phyloP scores from a whole-genome alignment of 2,888 invertebrate genomes.

The Ennomos fuscantarius region DNA sequence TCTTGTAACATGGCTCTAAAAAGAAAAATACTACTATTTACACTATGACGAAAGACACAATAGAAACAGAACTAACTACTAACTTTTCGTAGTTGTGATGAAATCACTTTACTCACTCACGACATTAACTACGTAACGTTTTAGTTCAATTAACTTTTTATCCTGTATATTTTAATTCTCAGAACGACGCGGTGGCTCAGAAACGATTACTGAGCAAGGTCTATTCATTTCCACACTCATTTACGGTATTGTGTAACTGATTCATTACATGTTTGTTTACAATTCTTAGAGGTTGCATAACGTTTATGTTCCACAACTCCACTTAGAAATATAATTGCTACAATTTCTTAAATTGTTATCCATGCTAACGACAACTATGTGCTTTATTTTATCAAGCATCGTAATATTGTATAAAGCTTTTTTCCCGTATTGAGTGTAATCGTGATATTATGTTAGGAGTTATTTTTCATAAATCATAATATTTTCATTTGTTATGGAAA shows the following conservation, averaged over 20 bases:
- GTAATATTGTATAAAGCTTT: no score
- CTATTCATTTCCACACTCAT: constrained; percentile 47
- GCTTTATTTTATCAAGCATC: no score
- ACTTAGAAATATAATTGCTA: constrained; percentile 6
- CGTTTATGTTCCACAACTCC: constrained; percentile 12
- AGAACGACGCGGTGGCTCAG: constrained; percentile 35
- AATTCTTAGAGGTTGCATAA: constrained; percentile 29
- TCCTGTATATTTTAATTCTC: constrained; percentile 30
- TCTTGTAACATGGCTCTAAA: no score
- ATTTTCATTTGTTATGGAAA: constrained; percentile 12
- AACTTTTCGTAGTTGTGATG: no score
- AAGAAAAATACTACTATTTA: no score
- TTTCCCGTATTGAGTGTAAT: constrained; percentile 13
- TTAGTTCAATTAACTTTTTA: constrained; percentile 21
- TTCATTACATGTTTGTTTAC: constrained; percentile 39
- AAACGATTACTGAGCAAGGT: constrained; percentile 47
- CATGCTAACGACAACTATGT: not conserved
- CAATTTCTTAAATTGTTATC: constrained; percentile 1
- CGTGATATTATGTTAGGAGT: no score
- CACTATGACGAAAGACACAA: no score
- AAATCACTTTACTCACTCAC: constrained; percentile 5
- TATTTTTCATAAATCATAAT: no score
- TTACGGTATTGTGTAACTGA: constrained; percentile 39
- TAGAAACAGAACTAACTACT: no score
- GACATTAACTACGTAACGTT: constrained; percentile 4